Base-by-base conservation (phyloP, 1,140 invertebrate species). In the Drosophila seguyi region DNA sequence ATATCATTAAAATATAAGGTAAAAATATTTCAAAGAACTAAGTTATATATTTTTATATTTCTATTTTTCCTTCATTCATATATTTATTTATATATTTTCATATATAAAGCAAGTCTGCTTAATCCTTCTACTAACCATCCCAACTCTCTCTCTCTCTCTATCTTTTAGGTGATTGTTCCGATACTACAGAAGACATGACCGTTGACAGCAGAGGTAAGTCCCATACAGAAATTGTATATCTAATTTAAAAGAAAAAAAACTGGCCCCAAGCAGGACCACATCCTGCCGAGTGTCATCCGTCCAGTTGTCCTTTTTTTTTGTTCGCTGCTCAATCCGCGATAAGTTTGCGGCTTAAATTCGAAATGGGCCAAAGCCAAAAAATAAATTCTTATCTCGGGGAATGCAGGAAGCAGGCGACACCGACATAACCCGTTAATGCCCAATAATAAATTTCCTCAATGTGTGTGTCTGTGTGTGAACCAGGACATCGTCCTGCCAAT, bases 131-230 rank as follows among this genome's bases (percentile, higher is more conserved):
- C 14, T 53, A 36, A 53, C 36, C 34, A 3, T 31, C 1, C 34
- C 22, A 42, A 34, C 27, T 25, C 11, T 57, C 29, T 65, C 20
- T n/a, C n/a, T n/a, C n/a, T 58, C 20, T 65, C n/a, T 29, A 45
- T 56, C 16, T 91, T 87, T 14, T 60, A 92, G 91, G 91, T 91
- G 91, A 92, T 92, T 92, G 91, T 85, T 80, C 84, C 77, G 91
- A 92, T 86, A 92, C 88, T 67, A 81, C 91, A 79, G 91, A 92
- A 92, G 91, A 92, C 71, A 92, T 92, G 91, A 92, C 91, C 74
- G 88, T 92, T 63, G 91, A 92, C 86, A 92, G 91, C 77, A 81
- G 91, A 90, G 91, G 91, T 92, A 76, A 92, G 91, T 68, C 47
- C 47, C 13, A 38, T 29, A 3, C 3, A 38, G 16, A 14, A 45